Evolutionary conservation across 1,140 invertebrate species (phyloP), one percentile per base, ranked within the genome.

Genomic region (Agraylea sexmaculata): DNA sequence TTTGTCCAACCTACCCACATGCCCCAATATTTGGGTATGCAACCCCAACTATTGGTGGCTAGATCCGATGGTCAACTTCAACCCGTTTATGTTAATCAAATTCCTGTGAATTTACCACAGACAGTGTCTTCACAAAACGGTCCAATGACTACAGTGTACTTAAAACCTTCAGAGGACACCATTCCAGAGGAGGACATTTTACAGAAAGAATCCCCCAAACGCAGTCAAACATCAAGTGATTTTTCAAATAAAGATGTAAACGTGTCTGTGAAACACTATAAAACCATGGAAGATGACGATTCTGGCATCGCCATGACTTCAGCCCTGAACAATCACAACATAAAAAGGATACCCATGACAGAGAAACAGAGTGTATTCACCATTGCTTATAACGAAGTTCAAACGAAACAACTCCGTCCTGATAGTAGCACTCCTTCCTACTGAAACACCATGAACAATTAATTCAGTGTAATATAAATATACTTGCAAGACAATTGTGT

Each of bases 311-410:
- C 76, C 0, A 73, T 83, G 62, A 75, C 77, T 18, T 68, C 73
- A 0, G 56, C 75, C 33, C 59, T 70, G 22, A 62, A 64, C 35
- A 40, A 39, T n/a, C 41, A 47, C 18, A 41, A 39, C 58, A 61
- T 68, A 51, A 63, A 75, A 51, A 58, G 74, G 49, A 70, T 83
- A 51, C 78, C 83, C 31, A 77, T 89, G 43, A 73, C 88, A 16
- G 85, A 90, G 51, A 91, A 90, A 64, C 90, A 90, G 54, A 90
- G 87, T 56, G 77, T 92, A n/a, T 92, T 91, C 52, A 88, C 87
- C 1, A 91, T 92, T 47, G 86, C 87, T 2, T 92, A 91, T 53
- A 84, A 86, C 54, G 86, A 88, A 53, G 83, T 90, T 17, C 64
- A 68, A 52, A 68, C 63, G 11, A 68, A 66, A 53, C 63, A 66